These are phyloP conservation scores for Zosterops lateralis DNA, from an alignment of 2,113 vertebrate genomes.

Conservation along the genomic window DNA sequence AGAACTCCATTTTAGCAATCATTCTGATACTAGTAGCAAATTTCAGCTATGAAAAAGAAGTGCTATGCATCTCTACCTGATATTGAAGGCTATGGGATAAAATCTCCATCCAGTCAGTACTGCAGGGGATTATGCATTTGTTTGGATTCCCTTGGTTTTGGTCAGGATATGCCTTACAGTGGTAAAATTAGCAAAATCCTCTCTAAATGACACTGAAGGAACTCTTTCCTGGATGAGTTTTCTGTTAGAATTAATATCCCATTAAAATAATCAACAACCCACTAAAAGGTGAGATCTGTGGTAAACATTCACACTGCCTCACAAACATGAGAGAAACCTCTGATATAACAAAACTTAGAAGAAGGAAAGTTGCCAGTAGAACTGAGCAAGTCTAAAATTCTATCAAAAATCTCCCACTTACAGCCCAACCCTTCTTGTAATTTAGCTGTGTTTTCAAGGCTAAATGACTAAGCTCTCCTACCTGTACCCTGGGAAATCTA, in stretches of 20 bases:
- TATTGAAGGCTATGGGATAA: background rate
- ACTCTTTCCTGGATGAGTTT: background rate
- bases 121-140: background rate
- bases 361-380: background rate
- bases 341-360: background rate
- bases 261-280: background rate
- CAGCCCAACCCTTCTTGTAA: background rate
- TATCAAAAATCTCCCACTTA: background rate
- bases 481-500: background rate
- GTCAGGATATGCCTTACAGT: background rate
- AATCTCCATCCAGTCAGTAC: background rate
- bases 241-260: background rate
- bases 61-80: background rate
- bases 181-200: background rate
- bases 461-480: background rate
- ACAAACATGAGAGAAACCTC: background rate
- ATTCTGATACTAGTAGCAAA: background rate
- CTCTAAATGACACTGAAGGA: background rate
- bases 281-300: background rate
- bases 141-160: background rate
- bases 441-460: slow-evolving; percentile 1
- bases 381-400: background rate
- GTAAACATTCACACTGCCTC: background rate
- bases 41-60: background rate
- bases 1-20: background rate